These are phyloP conservation scores for Nemoura dubitans DNA, from an alignment of 2,888 invertebrate genomes.

Conservation along the genomic window DNA sequence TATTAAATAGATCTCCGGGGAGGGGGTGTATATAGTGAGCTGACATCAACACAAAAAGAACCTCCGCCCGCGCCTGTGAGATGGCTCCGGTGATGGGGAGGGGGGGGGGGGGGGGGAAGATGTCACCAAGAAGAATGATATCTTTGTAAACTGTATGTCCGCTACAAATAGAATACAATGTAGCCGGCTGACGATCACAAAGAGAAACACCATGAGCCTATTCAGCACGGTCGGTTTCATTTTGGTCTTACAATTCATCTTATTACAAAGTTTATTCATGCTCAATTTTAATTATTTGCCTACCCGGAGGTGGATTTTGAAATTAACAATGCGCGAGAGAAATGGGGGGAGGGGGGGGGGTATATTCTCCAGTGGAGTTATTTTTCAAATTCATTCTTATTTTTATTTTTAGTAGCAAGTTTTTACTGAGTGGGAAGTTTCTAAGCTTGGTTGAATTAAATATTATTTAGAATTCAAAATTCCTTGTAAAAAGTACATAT, in stretches of 20 bases:
- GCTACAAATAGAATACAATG: background rate
- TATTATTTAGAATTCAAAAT: too few relatives aligned
- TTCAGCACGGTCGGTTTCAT: too few relatives aligned
- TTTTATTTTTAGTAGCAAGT: background rate
- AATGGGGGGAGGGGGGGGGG: background rate
- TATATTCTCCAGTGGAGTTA: background rate
- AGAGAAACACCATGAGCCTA: background rate
- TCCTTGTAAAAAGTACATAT: too few relatives aligned
- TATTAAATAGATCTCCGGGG: background rate
- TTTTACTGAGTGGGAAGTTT: background rate
- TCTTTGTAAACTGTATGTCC: conserved; percentile 1
- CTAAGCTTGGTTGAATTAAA: background rate
- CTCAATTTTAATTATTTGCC: conserved; percentile 7
- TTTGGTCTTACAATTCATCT: background rate
- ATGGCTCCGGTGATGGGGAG: background rate
- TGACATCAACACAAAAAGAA: background rate
- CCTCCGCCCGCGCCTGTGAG: background rate
- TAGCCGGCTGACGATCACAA: background rate
- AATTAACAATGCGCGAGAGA: background rate
- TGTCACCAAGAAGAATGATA: background rate
- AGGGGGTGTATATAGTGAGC: background rate
- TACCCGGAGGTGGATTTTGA: background rate
- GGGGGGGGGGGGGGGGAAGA: background rate
- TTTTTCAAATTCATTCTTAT: background rate
- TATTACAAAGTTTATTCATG: conserved; percentile 7